A percentile compares a stretch with the other conserved stretches of the same genome.
Conservation (phyloP, 1,140 invertebrate species). For the Diachasma alloeum region DNA sequence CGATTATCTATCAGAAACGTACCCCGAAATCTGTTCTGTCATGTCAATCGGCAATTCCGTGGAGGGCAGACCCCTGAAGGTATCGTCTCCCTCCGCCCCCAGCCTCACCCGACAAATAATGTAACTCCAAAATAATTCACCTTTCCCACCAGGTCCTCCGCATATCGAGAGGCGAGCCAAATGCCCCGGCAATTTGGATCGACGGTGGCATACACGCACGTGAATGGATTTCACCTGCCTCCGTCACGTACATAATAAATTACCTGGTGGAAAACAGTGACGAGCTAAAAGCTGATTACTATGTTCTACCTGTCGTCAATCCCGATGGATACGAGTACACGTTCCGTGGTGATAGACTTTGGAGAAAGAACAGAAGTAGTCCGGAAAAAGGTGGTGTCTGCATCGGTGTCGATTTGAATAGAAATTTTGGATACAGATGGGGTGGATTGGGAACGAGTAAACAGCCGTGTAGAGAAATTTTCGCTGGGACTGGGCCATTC, state of each 20-base stretch:
- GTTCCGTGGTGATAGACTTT: slow-evolving; percentile 70
- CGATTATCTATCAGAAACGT: slow-evolving; percentile 79
- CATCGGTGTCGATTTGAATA: slow-evolving; percentile 74
- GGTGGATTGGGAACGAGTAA: slow-evolving; percentile 76
- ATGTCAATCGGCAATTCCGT: slow-evolving; percentile 79
- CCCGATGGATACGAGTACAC: slow-evolving; percentile 83
- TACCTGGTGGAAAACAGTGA: slow-evolving; percentile 80
- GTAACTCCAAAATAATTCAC: neutral
- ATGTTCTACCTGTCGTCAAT: slow-evolving; percentile 69
- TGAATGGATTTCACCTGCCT: slow-evolving; percentile 84
- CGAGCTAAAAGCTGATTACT: slow-evolving; percentile 69
- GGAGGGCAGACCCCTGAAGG: slow-evolving; percentile 78
- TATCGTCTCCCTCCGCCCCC: slow-evolving; percentile 41
- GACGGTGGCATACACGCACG: slow-evolving; percentile 77
- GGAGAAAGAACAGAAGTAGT: slow-evolving; percentile 75
- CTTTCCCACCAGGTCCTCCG: slow-evolving; percentile 63
- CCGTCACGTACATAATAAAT: slow-evolving; percentile 73
- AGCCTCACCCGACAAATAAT: slow-evolving; percentile 9
- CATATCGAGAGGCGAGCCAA: slow-evolving; percentile 67
- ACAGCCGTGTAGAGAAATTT: slow-evolving; percentile 82
- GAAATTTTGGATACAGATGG: slow-evolving; percentile 78
- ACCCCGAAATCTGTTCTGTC: slow-evolving; percentile 75
- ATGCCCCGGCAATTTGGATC: slow-evolving; percentile 66
- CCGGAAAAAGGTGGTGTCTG: slow-evolving; percentile 68
- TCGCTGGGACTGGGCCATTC: slow-evolving; percentile 78